Conservation (phyloP, 2,797 vertebrate species). For the Poliocrania exsul region DNA sequence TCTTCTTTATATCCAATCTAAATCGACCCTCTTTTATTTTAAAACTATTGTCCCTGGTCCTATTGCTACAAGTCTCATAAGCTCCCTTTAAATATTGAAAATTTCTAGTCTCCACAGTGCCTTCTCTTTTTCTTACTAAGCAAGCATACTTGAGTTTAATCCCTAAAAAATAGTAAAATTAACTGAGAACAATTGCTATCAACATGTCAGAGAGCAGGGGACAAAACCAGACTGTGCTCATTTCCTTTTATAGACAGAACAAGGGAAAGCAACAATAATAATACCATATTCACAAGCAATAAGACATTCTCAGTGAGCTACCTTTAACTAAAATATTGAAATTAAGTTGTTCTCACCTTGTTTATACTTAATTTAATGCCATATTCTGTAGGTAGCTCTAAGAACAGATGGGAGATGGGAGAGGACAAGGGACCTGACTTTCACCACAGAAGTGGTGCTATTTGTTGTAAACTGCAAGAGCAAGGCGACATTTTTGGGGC, state of each 20-base stretch:
- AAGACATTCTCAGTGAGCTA: not conserved
- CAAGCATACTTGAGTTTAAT: not conserved
- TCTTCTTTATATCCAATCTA: not conserved
- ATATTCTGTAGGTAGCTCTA: not conserved
- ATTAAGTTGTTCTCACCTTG: not conserved
- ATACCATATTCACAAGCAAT: not conserved
- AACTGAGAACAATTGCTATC: not conserved
- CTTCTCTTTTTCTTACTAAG: not conserved
- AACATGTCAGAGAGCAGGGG: not conserved
- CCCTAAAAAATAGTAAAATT: not conserved
- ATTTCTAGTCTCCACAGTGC: not conserved
- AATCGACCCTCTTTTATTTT: not conserved
- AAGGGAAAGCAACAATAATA: not conserved
- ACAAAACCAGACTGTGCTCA: not conserved
- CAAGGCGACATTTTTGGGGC: not conserved
- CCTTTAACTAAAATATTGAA: not conserved
- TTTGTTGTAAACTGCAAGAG: not conserved
- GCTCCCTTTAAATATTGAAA: not conserved
- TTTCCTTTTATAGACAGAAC: not conserved
- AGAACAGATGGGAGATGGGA: not conserved
- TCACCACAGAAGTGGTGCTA: accelerated
- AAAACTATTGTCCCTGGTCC: not conserved
- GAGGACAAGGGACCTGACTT: not conserved
- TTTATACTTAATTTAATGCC: not conserved
- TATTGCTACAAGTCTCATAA: not conserved